These are phyloP conservation scores for Calameuta idolon DNA, from an alignment of 2,888 invertebrate genomes.

Conservation along the genomic window DNA sequence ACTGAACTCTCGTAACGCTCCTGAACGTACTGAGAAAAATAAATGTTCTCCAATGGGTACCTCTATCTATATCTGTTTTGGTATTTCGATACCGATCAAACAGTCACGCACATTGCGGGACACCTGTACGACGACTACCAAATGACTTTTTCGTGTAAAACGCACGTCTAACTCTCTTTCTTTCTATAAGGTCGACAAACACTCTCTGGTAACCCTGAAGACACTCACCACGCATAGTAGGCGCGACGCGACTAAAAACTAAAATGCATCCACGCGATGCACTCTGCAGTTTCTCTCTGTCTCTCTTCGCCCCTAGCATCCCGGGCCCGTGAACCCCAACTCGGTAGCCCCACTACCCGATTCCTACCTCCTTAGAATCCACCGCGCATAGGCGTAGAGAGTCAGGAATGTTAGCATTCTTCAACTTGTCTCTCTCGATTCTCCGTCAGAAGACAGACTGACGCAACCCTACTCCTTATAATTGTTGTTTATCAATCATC, in stretches of 20 bases:
- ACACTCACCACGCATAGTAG: slow-evolving; percentile 11
- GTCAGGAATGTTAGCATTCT: slow-evolving; percentile 34
- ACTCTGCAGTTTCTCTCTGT: slow-evolving; percentile 21
- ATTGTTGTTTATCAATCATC: background rate
- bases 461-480: background rate
- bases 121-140: slow-evolving; percentile 13
- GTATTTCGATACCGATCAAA: background rate
- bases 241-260: slow-evolving; percentile 21
- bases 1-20: background rate
- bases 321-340: background rate
- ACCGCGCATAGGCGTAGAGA: slow-evolving; percentile 33
- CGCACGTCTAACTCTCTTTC: background rate
- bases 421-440: background rate
- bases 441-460: background rate
- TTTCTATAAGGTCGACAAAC: slow-evolving; percentile 11
- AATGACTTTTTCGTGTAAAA: slow-evolving; percentile 23
- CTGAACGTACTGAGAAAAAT: background rate
- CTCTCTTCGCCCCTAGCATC: slow-evolving; percentile 20
- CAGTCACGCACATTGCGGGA: slow-evolving; percentile 2
- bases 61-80: background rate
- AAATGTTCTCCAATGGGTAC: background rate
- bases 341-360: slow-evolving; percentile 3
- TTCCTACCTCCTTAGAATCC: slow-evolving; percentile 22
- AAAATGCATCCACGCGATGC: slow-evolving; percentile 26
- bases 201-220: slow-evolving; percentile 12